phyloP scores from a whole-genome alignment of 1,140 invertebrate species.

The Nasonia longicornis region DNA sequence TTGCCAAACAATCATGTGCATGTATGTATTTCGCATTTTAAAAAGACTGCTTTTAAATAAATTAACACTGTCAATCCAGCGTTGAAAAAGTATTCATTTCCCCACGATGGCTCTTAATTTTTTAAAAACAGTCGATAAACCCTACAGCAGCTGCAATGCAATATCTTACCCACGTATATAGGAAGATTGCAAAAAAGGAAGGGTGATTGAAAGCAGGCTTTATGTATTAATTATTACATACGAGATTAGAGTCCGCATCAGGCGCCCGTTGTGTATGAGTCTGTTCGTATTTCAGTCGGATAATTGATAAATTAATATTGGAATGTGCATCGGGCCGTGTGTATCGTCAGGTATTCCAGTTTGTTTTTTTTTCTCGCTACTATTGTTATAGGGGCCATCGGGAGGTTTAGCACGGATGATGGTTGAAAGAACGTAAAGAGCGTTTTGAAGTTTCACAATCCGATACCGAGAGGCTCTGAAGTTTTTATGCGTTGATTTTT shows the following conservation, averaged over 20 bases:
- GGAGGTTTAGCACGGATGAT: neutral
- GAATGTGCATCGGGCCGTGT: neutral
- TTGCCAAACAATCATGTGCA: too few species aligned
- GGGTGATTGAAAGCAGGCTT: neutral
- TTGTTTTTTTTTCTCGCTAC: neutral
- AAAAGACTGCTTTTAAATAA: too few species aligned
- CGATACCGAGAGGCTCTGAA: too few species aligned
- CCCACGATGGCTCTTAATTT: too few species aligned
- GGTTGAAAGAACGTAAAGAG: too few species aligned
- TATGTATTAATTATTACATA: slow-evolving; percentile 31
- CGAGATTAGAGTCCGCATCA: neutral
- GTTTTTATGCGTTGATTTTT: too few species aligned
- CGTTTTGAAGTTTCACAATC: too few species aligned
- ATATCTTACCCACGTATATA: neutral
- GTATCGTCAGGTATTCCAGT: neutral
- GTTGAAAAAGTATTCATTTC: too few species aligned
- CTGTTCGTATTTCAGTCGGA: neutral
- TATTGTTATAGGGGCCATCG: neutral
- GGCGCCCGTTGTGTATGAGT: neutral
- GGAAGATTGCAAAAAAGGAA: neutral
- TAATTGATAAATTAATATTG: slow-evolving; percentile 34
- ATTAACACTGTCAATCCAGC: too few species aligned
- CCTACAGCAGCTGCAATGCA: neutral
- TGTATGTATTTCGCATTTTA: too few species aligned
- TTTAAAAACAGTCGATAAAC: too few species aligned